These are phyloP conservation scores for Rhaphigaster nebulosa DNA, from an alignment of 2,888 invertebrate genomes.

Conservation along the genomic window DNA sequence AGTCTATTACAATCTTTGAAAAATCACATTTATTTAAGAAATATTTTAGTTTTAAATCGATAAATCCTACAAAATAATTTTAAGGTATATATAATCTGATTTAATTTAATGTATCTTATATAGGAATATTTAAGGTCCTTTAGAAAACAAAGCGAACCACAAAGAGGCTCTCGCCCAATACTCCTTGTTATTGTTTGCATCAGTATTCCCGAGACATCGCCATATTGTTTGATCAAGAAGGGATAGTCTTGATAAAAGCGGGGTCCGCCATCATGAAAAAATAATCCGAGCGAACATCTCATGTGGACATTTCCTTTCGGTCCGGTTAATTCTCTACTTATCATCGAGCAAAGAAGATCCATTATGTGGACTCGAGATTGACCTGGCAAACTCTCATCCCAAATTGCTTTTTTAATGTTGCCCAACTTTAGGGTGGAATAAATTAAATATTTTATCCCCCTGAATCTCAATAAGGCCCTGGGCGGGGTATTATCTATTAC, in stretches of 20 bases:
- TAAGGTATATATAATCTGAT: too few species aligned
- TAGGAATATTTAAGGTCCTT: neutral
- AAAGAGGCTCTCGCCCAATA: neutral
- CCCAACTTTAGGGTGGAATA: conserved; percentile 8
- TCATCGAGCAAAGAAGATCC: neutral
- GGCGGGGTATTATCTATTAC: conserved; percentile 8
- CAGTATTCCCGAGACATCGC: neutral
- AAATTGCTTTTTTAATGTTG: conserved; percentile 33
- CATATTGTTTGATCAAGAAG: neutral
- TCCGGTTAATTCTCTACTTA: neutral
- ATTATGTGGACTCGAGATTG: neutral
- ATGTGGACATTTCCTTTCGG: neutral
- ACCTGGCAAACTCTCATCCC: neutral
- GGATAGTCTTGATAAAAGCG: neutral
- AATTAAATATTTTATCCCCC: neutral
- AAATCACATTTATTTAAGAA: too few species aligned
- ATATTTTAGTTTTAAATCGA: too few species aligned
- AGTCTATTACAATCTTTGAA: too few species aligned
- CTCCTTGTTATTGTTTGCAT: conserved; percentile 17
- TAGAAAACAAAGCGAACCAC: neutral
- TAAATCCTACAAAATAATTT: too few species aligned
- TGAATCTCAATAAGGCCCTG: neutral
- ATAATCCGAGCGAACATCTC: neutral
- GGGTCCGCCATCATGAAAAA: neutral
- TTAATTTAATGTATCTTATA: too few species aligned